Percentiles rank a stretch among this genome's conserved stretches.
Evolutionary conservation across 2,113 vertebrate genomes (phyloP).

Genomic region (Hippocampus zosterae): DNA sequence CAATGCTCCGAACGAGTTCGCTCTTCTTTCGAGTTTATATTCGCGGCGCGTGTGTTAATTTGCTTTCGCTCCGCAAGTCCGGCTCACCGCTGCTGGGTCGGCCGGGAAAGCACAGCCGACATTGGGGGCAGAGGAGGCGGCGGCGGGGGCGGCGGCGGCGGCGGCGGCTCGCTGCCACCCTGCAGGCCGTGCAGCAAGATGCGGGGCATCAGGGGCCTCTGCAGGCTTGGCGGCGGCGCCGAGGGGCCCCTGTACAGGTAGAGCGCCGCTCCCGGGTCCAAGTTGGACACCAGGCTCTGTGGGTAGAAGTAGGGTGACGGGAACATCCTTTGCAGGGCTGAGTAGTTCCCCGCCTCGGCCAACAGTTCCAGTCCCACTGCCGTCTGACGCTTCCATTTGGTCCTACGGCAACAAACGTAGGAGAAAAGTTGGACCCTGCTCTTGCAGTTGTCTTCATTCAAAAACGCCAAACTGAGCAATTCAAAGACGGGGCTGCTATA

Average conservation of each 20-base stretch:
- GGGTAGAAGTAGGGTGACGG: constrained; percentile 97
- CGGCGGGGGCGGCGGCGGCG: constrained; percentile 77
- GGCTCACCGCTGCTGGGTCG: constrained; percentile 87
- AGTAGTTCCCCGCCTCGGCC: constrained; percentile 95
- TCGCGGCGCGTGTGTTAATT: constrained; percentile 20
- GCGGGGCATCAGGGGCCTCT: constrained; percentile 90
- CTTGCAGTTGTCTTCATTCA: too few species aligned
- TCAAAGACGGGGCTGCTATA: constrained; percentile 8
- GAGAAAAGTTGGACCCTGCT: too few species aligned
- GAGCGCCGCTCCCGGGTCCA: constrained; percentile 91
- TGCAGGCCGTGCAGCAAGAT: constrained; percentile 95
- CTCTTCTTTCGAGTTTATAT: not conserved
- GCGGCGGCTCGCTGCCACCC: constrained; percentile 84
- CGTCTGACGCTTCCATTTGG: constrained; percentile 97
- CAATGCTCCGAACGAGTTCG: constrained; percentile 10
- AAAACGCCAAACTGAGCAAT: constrained; percentile 9
- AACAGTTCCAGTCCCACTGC: constrained; percentile 93
- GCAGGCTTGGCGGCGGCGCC: constrained; percentile 86
- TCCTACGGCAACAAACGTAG: constrained; percentile 68
- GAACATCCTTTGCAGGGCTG: constrained; percentile 95
- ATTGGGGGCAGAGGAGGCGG: constrained; percentile 81
- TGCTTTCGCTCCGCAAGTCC: constrained; percentile 37
- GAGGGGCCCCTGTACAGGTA: constrained; percentile 93
- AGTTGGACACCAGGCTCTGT: constrained; percentile 90
- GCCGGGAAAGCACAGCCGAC: constrained; percentile 83